A percentile compares a stretch with the other conserved stretches of the same genome.
These are phyloP conservation scores for Lithophane ornitopus DNA, from an alignment of 2,888 invertebrate species.

Conservation along the genomic window DNA sequence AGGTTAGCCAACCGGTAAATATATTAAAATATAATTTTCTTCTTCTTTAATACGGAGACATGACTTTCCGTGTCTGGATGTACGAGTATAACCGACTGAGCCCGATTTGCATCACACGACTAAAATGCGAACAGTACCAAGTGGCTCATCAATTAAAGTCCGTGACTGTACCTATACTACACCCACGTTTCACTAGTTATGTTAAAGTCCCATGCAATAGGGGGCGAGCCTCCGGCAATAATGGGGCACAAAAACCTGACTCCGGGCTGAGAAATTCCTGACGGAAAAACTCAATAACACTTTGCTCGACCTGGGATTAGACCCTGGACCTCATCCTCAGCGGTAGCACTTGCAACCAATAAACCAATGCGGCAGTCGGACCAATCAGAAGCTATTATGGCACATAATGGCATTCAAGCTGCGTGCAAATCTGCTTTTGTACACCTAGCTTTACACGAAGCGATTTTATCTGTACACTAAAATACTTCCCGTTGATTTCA, in stretches of 20 bases:
- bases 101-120: no score
- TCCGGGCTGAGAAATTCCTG: not conserved
- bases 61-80: no score
- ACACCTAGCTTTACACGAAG: not conserved
- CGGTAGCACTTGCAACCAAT: not conserved
- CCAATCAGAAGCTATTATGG: not conserved
- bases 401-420: not conserved
- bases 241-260: not conserved
- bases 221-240: not conserved
- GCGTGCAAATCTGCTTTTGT: not conserved
- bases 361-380: not conserved
- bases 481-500: slow-evolving; percentile 28
- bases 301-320: not conserved
- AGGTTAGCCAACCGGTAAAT: no score
- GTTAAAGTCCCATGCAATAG: not conserved
- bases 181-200: not conserved
- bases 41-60: no score
- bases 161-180: no score
- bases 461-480: not conserved
- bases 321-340: not conserved
- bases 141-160: no score
- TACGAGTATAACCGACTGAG: no score
- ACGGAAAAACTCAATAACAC: not conserved
- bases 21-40: no score
- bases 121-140: no score